A percentile compares a stretch with the other conserved stretches of the same genome.
phyloP scores from a whole-genome alignment of 2,888 invertebrate species.

The Melanostoma mellinum region DNA sequence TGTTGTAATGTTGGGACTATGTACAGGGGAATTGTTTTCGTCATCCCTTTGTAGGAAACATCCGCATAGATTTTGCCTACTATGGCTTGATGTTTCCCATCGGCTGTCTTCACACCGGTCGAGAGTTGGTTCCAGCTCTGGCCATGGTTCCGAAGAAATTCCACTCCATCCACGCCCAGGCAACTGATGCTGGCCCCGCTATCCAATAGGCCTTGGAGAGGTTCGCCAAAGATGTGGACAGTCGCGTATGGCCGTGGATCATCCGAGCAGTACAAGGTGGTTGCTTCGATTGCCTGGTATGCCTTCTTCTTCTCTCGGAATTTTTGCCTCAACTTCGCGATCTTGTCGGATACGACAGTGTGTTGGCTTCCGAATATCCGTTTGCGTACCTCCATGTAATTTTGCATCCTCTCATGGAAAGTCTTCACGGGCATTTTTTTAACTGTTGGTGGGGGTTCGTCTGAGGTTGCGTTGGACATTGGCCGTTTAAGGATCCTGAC shows the following conservation, averaged over 20 bases:
- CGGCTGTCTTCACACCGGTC: no score
- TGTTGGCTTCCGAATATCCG: background rate
- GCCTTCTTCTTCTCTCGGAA: background rate
- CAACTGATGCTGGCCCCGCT: background rate
- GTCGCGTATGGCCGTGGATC: background rate
- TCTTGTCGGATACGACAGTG: background rate
- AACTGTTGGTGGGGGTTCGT: background rate
- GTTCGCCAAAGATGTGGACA: background rate
- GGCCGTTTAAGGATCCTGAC: background rate
- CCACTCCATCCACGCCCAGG: no score
- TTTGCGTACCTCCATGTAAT: background rate
- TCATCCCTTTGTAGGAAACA: no score
- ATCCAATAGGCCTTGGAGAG: background rate
- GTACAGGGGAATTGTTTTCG: no score
- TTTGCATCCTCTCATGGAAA: background rate
- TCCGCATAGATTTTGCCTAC: no score
- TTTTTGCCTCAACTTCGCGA: background rate
- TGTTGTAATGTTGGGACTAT: no score
- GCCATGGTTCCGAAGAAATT: no score
- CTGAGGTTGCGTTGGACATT: background rate
- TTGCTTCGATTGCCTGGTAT: background rate
- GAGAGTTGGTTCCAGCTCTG: no score
- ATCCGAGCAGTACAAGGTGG: background rate
- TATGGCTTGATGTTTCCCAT: no score
- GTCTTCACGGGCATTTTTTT: no score